Evolutionary conservation across 2,797 vertebrate species (phyloP).

Genomic region (Podargus strigoides): DNA sequence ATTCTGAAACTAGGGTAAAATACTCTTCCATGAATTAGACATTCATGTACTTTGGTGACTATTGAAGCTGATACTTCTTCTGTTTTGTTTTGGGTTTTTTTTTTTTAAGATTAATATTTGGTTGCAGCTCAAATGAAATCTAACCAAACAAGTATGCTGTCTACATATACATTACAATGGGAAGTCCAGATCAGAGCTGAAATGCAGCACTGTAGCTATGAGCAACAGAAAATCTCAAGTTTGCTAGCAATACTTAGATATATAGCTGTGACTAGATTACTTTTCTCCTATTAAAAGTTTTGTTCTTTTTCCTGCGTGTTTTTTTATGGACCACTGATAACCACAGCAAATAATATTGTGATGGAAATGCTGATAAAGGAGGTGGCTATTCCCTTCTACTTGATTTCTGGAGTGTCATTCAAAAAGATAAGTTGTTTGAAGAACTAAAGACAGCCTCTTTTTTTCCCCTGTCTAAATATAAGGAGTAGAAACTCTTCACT

Average conservation of each 20-base stretch:
- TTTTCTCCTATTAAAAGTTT: conserved; percentile 44
- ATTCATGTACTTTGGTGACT: neutral
- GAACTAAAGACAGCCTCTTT: neutral
- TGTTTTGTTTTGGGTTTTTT: too few relatives aligned
- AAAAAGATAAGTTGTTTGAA: neutral
- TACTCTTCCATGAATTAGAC: neutral
- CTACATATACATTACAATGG: neutral
- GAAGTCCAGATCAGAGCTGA: neutral
- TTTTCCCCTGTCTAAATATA: neutral
- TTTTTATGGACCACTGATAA: neutral
- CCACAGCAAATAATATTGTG: neutral
- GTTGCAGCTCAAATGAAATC: neutral
- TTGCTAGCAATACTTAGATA: neutral
- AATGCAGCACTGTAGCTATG: neutral
- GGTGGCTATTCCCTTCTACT: neutral
- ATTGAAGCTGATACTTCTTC: neutral
- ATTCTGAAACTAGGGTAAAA: conserved; percentile 11
- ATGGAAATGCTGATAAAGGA: conserved; percentile 42
- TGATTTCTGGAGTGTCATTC: conserved; percentile 35
- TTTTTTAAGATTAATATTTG: neutral
- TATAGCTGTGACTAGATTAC: conserved; percentile 15
- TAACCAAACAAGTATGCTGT: neutral
- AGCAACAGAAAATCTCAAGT: neutral
- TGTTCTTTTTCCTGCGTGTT: neutral
- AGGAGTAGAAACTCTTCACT: neutral